Base-by-base conservation (phyloP, 2,797 vertebrate species). In the Hephaestus fuliginosus region DNA sequence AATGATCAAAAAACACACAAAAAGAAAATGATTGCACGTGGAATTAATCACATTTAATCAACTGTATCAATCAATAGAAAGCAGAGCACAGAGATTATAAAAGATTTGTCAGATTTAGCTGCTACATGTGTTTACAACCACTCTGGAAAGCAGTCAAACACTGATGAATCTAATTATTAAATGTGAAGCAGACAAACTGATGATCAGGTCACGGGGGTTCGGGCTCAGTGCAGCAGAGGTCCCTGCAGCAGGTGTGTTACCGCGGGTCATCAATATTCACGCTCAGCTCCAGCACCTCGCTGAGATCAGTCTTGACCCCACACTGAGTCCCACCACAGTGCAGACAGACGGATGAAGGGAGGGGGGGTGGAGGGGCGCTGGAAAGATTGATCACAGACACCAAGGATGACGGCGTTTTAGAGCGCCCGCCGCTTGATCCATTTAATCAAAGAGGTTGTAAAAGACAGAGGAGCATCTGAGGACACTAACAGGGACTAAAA, bases 221-320 rank as follows among this genome's bases (percentile, higher is more conserved):
- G 2, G 15, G 30, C 52, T 74, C 53, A 7, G 43, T 33, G 83
- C 78, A 61, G 28, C 61, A 30, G 73, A 76, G 78, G 68, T 49
- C 44, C 43, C 41, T 25, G 60, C 76, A 61, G 82, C 76, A 90
- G 91, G 86, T 90, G 88, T 77, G 84, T 65, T 83, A 51, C 76
- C 1, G 1, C 2, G 48, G 51, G 74, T 39, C 84, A 81, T 93
- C 87, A 81, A 88, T 92, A 89, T 90, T 86, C 73, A 82, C 46
- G 76, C 75, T 74, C 74, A 43, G 65, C 81, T 73, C 36, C 77
- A 39, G 78, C 82, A 14, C 61, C 91, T 80, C 43, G 28, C 90
- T 66, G 91, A 87, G 92, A 90, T 91, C 87, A 90, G 83, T 81
- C 74, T 67, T 46, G 69, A 76, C 77, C 86, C 46, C 91, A 76